Base-by-base conservation (phyloP, 23 tunicate species). In the Phallusia fumigata region DNA sequence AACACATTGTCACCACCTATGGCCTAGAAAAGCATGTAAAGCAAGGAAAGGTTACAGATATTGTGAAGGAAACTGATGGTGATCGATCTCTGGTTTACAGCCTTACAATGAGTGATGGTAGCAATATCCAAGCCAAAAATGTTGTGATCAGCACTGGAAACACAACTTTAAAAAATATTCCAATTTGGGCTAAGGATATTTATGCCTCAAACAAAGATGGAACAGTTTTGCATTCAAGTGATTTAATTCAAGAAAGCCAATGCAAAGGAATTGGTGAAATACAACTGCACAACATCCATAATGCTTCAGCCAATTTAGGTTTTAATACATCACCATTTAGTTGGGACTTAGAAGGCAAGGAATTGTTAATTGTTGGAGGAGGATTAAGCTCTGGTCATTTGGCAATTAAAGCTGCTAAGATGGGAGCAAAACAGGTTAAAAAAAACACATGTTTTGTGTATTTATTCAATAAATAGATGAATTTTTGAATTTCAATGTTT, bases 371-470 rank as follows among this genome's bases (percentile, higher is more conserved):
- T n/a, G 73, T 79, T 28, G 83, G 83, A 0, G 83, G 83, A 40
- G 83, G 83, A 10, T 31, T 79, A 52, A 79, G 83, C 45, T 79
- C 83, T 2, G 83, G 58, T 15, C 83, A 79, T 52, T 47, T 79
- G 40, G 83, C 45, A 11, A 47, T 79, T 52, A 79, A 79, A 79
- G 83, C 83, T 52, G 73, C 73, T 2, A 53, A 13, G 83, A 31
- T 31, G 73, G 73, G 73, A n/a, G 83, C 83, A 5, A 52, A 52
- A 18, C 72, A 79, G 73, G 83, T 79, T 3, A 79, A 21, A 3
- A 77, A 11, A 35, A 40, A 58, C 5, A 5, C 5, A 40, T 40
- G 47, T 40, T 40, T 10, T 40, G n/a, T n/a, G n/a, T n/a, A n/a
- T n/a, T n/a, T n/a, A n/a, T n/a, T n/a, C n/a, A n/a, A n/a, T n/a